These are phyloP conservation scores for Ursus arctos DNA, from an alignment of 2,113 vertebrate species.

Conservation along the genomic window DNA sequence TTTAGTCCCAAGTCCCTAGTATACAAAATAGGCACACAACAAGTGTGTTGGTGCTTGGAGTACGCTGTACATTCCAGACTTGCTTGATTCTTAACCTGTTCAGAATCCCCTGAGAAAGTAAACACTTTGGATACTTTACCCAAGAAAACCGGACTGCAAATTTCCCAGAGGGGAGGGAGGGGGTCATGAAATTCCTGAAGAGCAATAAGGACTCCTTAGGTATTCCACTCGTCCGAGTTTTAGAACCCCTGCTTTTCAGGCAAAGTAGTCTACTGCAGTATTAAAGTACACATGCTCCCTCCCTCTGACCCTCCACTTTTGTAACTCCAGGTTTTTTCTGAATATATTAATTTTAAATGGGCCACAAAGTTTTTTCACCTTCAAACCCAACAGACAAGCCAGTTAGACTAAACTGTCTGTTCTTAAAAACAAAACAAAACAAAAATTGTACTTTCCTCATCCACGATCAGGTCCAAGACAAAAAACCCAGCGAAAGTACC, in stretches of 20 bases:
- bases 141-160: neutral
- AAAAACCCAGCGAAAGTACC: neutral
- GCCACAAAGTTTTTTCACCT: neutral
- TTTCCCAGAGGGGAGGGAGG: neutral
- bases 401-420: neutral
- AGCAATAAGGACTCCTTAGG: neutral
- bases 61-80: neutral
- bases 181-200: neutral
- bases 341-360: neutral
- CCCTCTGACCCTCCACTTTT: too few species aligned
- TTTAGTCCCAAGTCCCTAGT: neutral
- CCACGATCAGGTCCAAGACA: neutral
- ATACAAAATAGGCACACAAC: neutral
- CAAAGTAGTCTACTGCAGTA: neutral
- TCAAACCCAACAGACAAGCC: neutral
- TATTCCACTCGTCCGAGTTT: neutral
- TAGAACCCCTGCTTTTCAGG: neutral
- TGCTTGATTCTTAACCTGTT: neutral
- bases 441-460: neutral
- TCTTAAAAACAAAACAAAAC: constrained; percentile 32
- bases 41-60: neutral
- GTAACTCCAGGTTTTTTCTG: neutral
- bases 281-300: neutral
- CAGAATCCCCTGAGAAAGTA: neutral
- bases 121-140: neutral